Evolutionary conservation across 2,888 invertebrate genomes (phyloP), one percentile per base, ranked within the genome.

Genomic region (Spilarctia lutea): DNA sequence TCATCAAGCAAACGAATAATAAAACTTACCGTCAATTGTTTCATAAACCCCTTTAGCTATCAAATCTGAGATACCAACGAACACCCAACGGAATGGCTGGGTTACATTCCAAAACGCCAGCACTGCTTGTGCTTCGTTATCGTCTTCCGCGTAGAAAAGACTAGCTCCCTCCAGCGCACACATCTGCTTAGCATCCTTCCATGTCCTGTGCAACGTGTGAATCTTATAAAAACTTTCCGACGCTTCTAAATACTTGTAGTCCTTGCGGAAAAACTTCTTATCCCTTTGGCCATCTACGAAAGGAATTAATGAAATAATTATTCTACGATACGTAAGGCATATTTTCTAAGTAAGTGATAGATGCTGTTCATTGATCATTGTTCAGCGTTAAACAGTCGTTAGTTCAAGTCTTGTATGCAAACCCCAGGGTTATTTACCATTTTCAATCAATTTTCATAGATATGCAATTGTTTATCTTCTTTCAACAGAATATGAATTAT

Each of bases 141-240:
- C 77, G 70, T 92, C 86, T 24, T 90, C 88, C 3, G 94, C 92
- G 48, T 92, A 92, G 78, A 92, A 93, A 1, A 95, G 78, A 13
- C 78, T 81, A 1, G 92, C 91, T 0, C 94, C 94, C 83, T 94
- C 94, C 39, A 84, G 52, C 0, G 84, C 85, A 75, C 94, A 94
- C n/a, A 78, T 80, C 7, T 77, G 83, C 77, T 89, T 91, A 0
- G 93, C 94, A 0, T 91, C 89, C 10, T 82, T 65, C 93, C 93
- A 94, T 13, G 81, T 83, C 75, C 85, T 89, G 7, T 86, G 87
- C 30, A 90, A 68, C 0, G 91, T 92, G 71, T 94, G 92, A 39
- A 94, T 85, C 83, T 94, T 94, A 83, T 94, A 94, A 74, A 94
- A 94, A 75, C 89, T 88, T 10, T 87, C 71, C 11, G 88, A 83